Conservation (phyloP, 2,113 vertebrate genomes). For the Nycticorax nycticorax region DNA sequence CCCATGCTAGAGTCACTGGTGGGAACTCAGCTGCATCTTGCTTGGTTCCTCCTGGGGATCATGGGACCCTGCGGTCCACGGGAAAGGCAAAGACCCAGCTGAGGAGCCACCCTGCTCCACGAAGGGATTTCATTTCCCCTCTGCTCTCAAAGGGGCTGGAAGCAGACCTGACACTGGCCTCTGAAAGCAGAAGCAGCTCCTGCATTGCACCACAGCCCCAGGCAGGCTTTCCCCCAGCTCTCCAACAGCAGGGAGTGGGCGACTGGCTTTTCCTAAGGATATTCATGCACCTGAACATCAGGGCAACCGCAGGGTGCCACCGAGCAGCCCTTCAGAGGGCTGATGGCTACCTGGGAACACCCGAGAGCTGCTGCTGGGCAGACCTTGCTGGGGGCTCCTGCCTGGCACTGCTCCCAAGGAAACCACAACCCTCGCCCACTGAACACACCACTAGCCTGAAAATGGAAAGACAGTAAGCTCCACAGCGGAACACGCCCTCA, state of each 20-base stretch:
- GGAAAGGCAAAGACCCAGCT: background rate
- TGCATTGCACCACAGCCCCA: fast-evolving
- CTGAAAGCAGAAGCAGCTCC: background rate
- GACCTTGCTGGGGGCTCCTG: background rate
- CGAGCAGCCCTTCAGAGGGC: fast-evolving
- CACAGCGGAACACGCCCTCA: fast-evolving
- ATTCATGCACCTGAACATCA: background rate
- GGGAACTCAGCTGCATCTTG: background rate
- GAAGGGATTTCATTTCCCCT: background rate
- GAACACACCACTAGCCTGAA: background rate
- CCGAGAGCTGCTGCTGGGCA: background rate
- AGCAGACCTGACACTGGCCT: background rate
- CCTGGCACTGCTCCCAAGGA: background rate
- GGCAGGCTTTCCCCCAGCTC: background rate
- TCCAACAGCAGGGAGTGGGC: background rate
- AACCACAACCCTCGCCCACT: background rate
- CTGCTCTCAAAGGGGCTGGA: background rate
- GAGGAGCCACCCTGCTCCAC: background rate
- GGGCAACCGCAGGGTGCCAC: background rate
- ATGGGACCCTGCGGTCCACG: background rate
- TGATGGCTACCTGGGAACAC: background rate
- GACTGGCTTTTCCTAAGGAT: background rate
- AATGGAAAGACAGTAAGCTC: background rate
- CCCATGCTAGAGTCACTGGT: background rate
- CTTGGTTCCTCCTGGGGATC: conserved; percentile 8